A percentile compares a stretch with the other conserved stretches of the same genome.
Conservation (phyloP, 2,113 vertebrate species). For the Narcine bancroftii region DNA sequence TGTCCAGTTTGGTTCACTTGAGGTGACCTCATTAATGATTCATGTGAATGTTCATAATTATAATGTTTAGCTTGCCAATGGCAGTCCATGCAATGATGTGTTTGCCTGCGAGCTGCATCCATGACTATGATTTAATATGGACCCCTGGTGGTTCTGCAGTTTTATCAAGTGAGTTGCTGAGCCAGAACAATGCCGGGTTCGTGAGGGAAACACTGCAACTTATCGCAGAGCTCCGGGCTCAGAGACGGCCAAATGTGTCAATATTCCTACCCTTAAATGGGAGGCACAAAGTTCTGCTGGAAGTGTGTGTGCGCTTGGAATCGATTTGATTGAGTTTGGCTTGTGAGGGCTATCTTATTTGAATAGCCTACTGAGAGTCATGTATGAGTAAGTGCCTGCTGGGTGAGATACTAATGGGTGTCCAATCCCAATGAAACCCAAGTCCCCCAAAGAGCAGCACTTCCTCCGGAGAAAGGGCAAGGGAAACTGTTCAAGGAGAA, state of each 20-base stretch:
- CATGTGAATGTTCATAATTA: neutral
- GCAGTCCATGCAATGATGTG: neutral
- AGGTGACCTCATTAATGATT: neutral
- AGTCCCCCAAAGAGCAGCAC: neutral
- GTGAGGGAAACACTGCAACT: neutral
- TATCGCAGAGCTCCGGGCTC: neutral
- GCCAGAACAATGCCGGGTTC: neutral
- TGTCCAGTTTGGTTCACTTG: slow-evolving; percentile 20
- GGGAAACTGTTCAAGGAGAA: neutral
- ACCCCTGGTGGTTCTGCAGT: neutral
- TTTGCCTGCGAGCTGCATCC: neutral
- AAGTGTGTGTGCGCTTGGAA: neutral
- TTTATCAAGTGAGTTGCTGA: neutral
- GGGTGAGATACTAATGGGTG: neutral
- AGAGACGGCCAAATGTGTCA: neutral
- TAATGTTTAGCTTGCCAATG: neutral
- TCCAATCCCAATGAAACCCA: neutral
- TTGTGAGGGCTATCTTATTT: neutral
- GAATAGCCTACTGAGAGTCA: neutral
- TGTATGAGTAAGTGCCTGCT: neutral
- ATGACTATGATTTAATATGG: neutral
- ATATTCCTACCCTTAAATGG: neutral
- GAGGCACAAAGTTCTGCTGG: neutral
- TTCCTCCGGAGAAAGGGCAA: neutral
- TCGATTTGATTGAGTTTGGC: neutral